These are phyloP conservation scores for Corythornis madagascariensis DNA, from an alignment of 2,113 vertebrate genomes.

Conservation along the genomic window DNA sequence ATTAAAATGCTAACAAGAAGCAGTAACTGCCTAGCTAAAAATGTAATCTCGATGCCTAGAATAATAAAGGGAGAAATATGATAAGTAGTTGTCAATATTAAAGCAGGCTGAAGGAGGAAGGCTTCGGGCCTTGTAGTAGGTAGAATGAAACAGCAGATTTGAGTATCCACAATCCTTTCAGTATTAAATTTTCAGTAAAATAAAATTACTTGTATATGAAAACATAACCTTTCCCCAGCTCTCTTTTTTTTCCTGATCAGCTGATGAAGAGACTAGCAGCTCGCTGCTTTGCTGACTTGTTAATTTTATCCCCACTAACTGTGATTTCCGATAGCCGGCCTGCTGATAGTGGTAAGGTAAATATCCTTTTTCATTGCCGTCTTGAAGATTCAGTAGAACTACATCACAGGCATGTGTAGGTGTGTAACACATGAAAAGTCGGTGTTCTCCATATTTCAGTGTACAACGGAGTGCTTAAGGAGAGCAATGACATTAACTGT, in stretches of 20 bases:
- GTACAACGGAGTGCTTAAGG: slow-evolving; percentile 80
- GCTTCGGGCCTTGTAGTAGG: slow-evolving; percentile 89
- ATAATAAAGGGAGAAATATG: slow-evolving; percentile 81
- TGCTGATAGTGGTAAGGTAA: slow-evolving; percentile 98
- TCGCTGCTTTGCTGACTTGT: slow-evolving; percentile 99
- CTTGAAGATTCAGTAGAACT: slow-evolving; percentile 89
- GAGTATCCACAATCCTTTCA: slow-evolving; percentile 85
- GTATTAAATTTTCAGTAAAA: slow-evolving; percentile 92
- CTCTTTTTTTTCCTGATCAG: slow-evolving; percentile 98
- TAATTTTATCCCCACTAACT: slow-evolving; percentile 99
- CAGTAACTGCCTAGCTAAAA: slow-evolving; percentile 66
- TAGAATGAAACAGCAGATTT: slow-evolving; percentile 93
- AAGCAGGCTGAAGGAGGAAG: slow-evolving; percentile 88
- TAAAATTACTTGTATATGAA: slow-evolving; percentile 99
- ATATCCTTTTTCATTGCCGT: slow-evolving; percentile 89
- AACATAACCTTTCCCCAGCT: slow-evolving; percentile 98
- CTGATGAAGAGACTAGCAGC: slow-evolving; percentile 99
- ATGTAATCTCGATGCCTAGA: slow-evolving; percentile 81
- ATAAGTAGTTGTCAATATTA: slow-evolving; percentile 92
- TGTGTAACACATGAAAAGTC: slow-evolving; percentile 83
- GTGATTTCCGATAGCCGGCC: slow-evolving; percentile 94
- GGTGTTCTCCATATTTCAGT: slow-evolving; percentile 75
- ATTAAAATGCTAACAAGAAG: slow-evolving; percentile 60
- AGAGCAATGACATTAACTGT: slow-evolving; percentile 82
- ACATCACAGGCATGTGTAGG: slow-evolving; percentile 90